Evolutionary conservation across 1,140 invertebrate species (phyloP).

Genomic region (Spodoptera frugiperda): DNA sequence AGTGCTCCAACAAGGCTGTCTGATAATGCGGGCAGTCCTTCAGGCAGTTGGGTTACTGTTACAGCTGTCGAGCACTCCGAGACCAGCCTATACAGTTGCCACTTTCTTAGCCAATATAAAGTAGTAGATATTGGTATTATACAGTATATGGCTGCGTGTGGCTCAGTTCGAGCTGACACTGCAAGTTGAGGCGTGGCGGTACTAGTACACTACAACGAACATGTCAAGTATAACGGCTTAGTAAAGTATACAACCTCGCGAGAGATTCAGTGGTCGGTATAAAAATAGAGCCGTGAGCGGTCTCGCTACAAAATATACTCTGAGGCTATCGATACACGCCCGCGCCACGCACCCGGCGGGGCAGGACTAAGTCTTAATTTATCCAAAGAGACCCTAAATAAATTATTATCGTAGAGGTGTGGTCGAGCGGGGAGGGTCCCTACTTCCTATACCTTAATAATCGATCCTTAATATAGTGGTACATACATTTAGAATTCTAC

Average conservation of each 20-base stretch:
- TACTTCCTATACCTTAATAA: constrained; percentile 28
- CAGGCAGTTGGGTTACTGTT: no score
- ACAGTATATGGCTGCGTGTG: neutral
- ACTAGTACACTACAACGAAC: neutral
- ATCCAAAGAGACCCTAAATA: constrained; percentile 62
- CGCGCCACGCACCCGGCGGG: neutral
- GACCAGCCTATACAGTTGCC: no score
- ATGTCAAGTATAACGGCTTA: constrained; percentile 52
- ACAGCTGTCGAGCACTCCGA: no score
- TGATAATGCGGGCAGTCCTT: neutral
- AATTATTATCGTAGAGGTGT: constrained; percentile 40
- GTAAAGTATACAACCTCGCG: constrained; percentile 44
- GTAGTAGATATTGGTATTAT: no score
- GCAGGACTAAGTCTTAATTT: constrained; percentile 60
- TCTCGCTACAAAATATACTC: constrained; percentile 60
- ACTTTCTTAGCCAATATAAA: no score
- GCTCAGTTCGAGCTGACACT: no score
- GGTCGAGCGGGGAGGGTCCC: constrained; percentile 16
- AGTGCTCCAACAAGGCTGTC: neutral
- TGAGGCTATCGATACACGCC: constrained; percentile 32
- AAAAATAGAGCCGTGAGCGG: constrained; percentile 72
- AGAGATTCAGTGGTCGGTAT: constrained; percentile 66
- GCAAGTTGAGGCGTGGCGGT: no score
- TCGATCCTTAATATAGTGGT: constrained; percentile 48
- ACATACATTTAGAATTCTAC: constrained; percentile 38